Evolutionary conservation across 2,888 invertebrate species (phyloP).

Genomic region (Orchesella flavescens): DNA sequence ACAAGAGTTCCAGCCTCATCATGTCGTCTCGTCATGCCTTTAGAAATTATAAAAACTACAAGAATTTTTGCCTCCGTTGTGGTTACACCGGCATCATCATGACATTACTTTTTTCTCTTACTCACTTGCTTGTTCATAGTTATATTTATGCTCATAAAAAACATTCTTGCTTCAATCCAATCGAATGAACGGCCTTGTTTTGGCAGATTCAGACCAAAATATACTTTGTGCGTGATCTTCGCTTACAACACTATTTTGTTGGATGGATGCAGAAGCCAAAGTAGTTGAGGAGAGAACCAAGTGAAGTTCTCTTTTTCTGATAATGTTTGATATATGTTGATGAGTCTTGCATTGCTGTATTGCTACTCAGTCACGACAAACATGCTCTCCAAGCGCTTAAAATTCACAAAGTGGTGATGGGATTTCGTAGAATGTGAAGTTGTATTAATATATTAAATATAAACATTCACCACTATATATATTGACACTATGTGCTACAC

Average conservation of each 20-base stretch:
- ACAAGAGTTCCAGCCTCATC: not conserved
- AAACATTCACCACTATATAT: no score
- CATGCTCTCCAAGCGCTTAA: slow-evolving; percentile 35
- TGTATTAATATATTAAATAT: not conserved
- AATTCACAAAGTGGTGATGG: slow-evolving; percentile 49
- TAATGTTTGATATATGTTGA: slow-evolving; percentile 56
- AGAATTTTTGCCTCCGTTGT: not conserved
- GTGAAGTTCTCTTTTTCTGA: slow-evolving; percentile 31
- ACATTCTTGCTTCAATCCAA: not conserved
- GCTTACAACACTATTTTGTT: slow-evolving; percentile 17
- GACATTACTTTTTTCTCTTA: not conserved
- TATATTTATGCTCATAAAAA: not conserved
- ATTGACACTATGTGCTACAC: no score
- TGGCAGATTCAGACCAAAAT: slow-evolving; percentile 49
- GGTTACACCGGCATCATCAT: no score
- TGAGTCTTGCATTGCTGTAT: slow-evolving; percentile 48
- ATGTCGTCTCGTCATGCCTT: not conserved
- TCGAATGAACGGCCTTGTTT: slow-evolving; percentile 55
- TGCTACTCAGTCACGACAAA: not conserved
- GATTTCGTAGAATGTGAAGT: slow-evolving; percentile 2
- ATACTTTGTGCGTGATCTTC: slow-evolving; percentile 50
- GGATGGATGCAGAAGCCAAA: not conserved
- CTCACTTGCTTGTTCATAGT: not conserved
- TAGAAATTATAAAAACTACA: not conserved
- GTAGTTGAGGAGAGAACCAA: not conserved